phyloP scores from a whole-genome alignment of 2,113 vertebrate genomes.

The Rhinoptilus africanus region DNA sequence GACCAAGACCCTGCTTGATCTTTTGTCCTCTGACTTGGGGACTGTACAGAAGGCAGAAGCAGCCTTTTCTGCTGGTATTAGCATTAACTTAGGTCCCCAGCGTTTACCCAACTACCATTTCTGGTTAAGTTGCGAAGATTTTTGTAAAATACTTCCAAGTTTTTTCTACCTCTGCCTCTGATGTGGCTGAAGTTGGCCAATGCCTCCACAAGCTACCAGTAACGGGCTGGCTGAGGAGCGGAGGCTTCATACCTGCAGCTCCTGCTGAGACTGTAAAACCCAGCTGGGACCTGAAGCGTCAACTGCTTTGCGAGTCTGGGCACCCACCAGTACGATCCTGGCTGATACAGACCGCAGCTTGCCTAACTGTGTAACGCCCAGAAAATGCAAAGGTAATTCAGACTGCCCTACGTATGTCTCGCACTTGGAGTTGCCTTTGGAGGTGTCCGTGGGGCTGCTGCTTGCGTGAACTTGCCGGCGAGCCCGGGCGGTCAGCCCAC shows the following conservation, averaged over 20 bases:
- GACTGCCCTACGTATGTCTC: background rate
- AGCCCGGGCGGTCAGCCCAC: fast-evolving
- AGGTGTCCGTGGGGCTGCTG: background rate
- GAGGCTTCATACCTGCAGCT: background rate
- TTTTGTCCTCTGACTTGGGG: background rate
- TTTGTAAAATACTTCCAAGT: background rate
- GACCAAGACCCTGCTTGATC: background rate
- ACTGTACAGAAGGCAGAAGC: background rate
- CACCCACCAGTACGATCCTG: background rate
- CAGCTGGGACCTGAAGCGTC: background rate
- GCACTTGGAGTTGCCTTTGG: background rate
- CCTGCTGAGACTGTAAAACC: background rate
- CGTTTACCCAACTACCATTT: background rate
- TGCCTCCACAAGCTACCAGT: background rate
- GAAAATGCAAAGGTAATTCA: background rate
- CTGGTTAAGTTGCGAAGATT: background rate
- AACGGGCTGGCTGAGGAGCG: background rate
- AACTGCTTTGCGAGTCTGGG: background rate
- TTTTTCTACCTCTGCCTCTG: background rate
- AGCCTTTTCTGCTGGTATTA: background rate
- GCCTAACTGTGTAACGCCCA: background rate
- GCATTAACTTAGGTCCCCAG: background rate
- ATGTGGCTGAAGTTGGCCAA: background rate
- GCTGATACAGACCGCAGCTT: background rate
- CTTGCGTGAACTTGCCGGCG: background rate